Base-by-base conservation (phyloP, 2,113 vertebrate genomes). In the Ascaphus truei region DNA sequence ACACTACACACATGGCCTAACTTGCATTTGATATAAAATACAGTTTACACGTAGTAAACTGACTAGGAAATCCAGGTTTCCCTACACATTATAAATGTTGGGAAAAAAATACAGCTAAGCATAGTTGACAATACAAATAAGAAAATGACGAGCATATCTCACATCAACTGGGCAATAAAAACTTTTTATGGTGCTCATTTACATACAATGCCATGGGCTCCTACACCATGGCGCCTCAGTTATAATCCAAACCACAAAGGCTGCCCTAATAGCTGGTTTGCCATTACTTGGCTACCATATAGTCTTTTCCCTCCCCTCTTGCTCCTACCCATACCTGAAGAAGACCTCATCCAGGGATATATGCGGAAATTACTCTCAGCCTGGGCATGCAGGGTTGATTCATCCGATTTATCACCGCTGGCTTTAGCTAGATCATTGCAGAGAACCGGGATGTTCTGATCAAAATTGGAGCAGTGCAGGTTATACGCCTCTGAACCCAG, bases 161-260 rank as follows among this genome's bases (percentile, higher is more conserved):
- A 85, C 86, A 91, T 91, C 90, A 91, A 92, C 88, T 86, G 86
- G 83, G 87, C 81, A 81, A 92, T 96, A 96, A 96, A 91, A 97
- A 93, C 85, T 94, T 94, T 29, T 95, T 94, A 96, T 90, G 93
- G 87, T 92, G 85, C 89, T 90, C 87, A 90, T 92, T 93, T 92
- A 90, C 90, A 90, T 91, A 92, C 92, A 94, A 93, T 93, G 89
- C 88, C 88, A 87, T 63, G 79, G 88, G 87, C 83, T 92, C 85
- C 85, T 83, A 81, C 77, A 89, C 84, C 79, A 90, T 86, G 87
- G 88, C 84, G 87, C 84, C 88, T 83, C 71, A 50, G 80, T 90
- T 92, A 88, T 91, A 94, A 94, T 91, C 90, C 92, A 92, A 89
- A 90, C 82, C 88, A 86, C 88, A 88, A 85, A 92, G 83, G 79